Evolutionary conservation across 2,797 vertebrate species (phyloP), one percentile per base, ranked within the genome.

Genomic region (Coracias cyanogaster): DNA sequence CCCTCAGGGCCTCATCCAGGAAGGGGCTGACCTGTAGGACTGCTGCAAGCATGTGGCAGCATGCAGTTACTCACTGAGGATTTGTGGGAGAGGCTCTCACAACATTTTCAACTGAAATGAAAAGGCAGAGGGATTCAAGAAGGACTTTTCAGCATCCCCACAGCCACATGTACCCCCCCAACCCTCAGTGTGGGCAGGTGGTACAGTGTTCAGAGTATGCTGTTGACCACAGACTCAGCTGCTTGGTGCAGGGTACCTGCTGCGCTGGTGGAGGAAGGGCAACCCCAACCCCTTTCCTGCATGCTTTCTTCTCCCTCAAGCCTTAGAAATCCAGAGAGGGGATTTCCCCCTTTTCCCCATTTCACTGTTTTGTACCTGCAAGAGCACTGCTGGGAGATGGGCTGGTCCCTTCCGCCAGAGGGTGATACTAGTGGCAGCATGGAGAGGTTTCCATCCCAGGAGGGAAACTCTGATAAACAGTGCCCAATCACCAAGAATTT

Each of bases 181-280:
- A 11, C 52, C 14, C 2, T 0, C 1, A 1, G 7, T 1, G 3
- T 1, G 1, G 58, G 83, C 66, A 65, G 66, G 13, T 0, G 0
- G 49, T 22, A 11, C 43, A 29, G 18, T 7, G 39, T 22, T 77
- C 35, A 45, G 29, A 35, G 20, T 41, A 54, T 0, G 4, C 55
- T 84, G 22, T 9, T 35, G 35, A 65, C 28, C 5, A 5, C 43
- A 19, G 62, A 21, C 7, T 3, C 48, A 33, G 52, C 62, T 66
- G 61, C 62, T 26, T 2, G 4, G 57, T 35, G 52, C 62, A 41
- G 10, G 8, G 28, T 29, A 3, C 45, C 15, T 25, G 3, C 17
- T 1, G 0, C 0, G 4, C 58, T 82, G 58, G 22, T 10, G 3
- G n/a, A 13, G 29, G 12, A 87, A 78, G 71, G 48, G 57, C 39